Conservation (phyloP, 2,797 vertebrate genomes). For the Tiaroga cobitis region DNA sequence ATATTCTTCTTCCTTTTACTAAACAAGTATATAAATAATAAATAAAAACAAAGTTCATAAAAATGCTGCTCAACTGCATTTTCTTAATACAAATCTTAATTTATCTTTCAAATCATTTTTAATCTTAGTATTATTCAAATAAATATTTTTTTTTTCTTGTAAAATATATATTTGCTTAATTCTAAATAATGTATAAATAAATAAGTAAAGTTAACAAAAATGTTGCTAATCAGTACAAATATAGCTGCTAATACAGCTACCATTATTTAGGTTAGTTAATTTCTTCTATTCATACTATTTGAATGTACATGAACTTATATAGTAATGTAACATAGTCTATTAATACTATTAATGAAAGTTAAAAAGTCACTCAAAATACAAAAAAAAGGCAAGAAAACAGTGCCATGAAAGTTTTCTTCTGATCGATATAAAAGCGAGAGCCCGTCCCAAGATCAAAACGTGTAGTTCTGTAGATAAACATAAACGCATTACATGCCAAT, state of each 20-base stretch:
- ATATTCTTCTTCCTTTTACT: too few species aligned
- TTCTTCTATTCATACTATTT: not conserved
- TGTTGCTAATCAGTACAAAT: not conserved
- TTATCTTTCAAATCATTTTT: too few species aligned
- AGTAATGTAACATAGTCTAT: not conserved
- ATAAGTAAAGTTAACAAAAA: not conserved
- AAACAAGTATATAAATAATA: too few species aligned
- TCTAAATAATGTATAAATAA: not conserved
- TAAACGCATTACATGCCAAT: not conserved
- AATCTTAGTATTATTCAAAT: too few species aligned
- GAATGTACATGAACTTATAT: not conserved
- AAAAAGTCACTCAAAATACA: not conserved
- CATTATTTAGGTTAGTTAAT: not conserved
- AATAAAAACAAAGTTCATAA: not conserved
- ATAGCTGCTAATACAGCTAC: not conserved
- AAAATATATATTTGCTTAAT: too few species aligned
- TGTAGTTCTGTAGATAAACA: constrained; percentile 26
- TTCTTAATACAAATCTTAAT: too few species aligned
- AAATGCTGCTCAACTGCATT: not conserved
- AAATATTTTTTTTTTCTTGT: not conserved
- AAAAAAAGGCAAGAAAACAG: not conserved
- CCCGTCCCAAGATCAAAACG: not conserved
- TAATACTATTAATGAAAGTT: not conserved
- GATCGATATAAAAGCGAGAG: not conserved
- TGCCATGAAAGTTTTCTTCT: not conserved